Evolutionary conservation across 2,888 invertebrate genomes (phyloP).

Genomic region (Pogonocherus hispidulus): DNA sequence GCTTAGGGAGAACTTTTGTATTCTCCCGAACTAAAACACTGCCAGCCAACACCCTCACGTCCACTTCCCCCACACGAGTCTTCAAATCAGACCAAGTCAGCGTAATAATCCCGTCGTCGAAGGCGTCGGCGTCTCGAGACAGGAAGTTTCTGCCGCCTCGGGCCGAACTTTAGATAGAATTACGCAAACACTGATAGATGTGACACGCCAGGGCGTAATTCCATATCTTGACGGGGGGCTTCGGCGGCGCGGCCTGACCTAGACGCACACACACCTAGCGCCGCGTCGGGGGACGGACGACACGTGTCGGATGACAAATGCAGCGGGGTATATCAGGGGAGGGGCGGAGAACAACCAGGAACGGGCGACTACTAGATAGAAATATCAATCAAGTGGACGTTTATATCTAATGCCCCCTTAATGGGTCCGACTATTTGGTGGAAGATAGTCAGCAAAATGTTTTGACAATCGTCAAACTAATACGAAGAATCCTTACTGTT

Average conservation of each 20-base stretch:
- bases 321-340: no score
- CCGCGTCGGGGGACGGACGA: neutral
- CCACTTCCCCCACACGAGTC: neutral
- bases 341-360: no score
- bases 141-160: neutral
- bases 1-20: no score
- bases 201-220: constrained; percentile 13
- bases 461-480: no score
- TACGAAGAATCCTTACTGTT: no score
- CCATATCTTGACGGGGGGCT: constrained; percentile 13
- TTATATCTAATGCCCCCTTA: no score
- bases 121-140: neutral
- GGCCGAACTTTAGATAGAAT: constrained; percentile 6
- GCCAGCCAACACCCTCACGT: neutral
- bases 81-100: neutral
- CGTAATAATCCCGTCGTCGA: neutral
- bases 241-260: neutral
- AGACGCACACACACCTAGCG: neutral
- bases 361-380: no score
- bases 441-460: no score
- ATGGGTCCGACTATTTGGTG: no score
- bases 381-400: no score
- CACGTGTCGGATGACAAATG: neutral
- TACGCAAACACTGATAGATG: constrained; percentile 15
- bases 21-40: no score